A percentile compares a stretch with the other conserved stretches of the same genome.
Evolutionary conservation across 2,113 vertebrate genomes (phyloP).

Genomic region (Odontophorus gujanensis): DNA sequence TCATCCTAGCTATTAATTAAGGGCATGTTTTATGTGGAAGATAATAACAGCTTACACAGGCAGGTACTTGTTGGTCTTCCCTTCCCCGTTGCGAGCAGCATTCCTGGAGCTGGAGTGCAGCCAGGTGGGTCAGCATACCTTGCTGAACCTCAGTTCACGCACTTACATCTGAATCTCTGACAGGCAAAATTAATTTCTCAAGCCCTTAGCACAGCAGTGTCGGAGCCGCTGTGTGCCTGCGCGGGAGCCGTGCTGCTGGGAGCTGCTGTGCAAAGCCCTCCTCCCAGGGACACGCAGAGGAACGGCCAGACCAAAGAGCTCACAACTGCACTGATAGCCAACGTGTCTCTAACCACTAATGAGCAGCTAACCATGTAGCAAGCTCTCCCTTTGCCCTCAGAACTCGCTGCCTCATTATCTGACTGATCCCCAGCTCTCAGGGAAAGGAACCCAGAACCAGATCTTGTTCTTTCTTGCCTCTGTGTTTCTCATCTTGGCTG

Average conservation of each 20-base stretch:
- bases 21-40: slow-evolving; percentile 34
- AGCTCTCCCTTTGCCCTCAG: slow-evolving; percentile 15
- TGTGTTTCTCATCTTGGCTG: background rate
- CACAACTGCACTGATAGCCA: background rate
- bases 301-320: background rate
- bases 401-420: slow-evolving; percentile 35
- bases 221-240: slow-evolving; percentile 28
- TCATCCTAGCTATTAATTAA: slow-evolving; percentile 63
- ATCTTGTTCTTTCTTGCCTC: background rate
- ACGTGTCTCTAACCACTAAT: background rate
- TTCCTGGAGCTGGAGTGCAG: slow-evolving; percentile 18
- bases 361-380: background rate
- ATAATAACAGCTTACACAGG: slow-evolving; percentile 19
- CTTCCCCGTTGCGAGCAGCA: background rate
- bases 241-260: background rate
- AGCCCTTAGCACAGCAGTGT: slow-evolving; percentile 57
- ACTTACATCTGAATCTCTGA: slow-evolving; percentile 55
- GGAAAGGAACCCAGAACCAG: background rate
- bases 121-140: slow-evolving; percentile 41
- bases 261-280: background rate
- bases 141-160: slow-evolving; percentile 21
- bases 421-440: background rate
- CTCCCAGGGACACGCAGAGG: background rate
- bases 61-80: background rate
- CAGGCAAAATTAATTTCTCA: slow-evolving; percentile 76